Conservation (phyloP, 2,797 vertebrate genomes). For the Picus viridis region DNA sequence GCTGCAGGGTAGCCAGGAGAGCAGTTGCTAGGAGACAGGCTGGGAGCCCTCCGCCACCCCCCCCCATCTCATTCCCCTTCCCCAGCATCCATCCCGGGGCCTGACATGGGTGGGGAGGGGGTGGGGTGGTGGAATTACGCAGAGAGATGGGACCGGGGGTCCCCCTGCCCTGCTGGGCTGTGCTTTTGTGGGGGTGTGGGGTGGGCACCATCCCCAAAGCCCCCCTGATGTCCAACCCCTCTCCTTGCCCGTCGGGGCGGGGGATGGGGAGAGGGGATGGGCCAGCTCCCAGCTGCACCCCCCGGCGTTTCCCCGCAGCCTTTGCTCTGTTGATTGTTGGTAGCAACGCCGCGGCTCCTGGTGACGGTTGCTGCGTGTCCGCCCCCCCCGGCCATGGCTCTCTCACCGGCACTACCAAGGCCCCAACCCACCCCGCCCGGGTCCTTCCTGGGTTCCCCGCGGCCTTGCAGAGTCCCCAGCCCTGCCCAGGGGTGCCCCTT, state of each 20-base stretch:
- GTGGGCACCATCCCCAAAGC: accelerated
- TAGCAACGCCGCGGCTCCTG: slow-evolving; percentile 31
- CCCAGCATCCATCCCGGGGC: not conserved
- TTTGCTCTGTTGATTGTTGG: slow-evolving; percentile 32
- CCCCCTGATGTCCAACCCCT: not conserved
- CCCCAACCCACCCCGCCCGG: not conserved
- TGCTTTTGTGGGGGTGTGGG: not conserved
- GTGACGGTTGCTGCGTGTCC: slow-evolving; percentile 68
- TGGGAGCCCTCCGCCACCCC: not conserved
- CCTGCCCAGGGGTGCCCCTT: too few relatives aligned
- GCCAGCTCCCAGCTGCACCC: not conserved
- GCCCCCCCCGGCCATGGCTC: not conserved
- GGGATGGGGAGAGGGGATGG: not conserved
- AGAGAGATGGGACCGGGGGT: accelerated
- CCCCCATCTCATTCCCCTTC: not conserved
- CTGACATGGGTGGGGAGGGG: not conserved
- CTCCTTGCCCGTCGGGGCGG: not conserved
- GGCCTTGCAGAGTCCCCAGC: not conserved
- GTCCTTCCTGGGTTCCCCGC: too few relatives aligned
- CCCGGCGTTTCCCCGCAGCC: not conserved
- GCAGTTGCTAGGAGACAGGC: not conserved
- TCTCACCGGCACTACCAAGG: not conserved
- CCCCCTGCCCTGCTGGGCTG: not conserved
- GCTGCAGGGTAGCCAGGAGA: slow-evolving; percentile 2
- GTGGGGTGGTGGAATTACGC: too few relatives aligned